Conservation (phyloP, 2,888 invertebrate species). For the Dasypolia templi region DNA sequence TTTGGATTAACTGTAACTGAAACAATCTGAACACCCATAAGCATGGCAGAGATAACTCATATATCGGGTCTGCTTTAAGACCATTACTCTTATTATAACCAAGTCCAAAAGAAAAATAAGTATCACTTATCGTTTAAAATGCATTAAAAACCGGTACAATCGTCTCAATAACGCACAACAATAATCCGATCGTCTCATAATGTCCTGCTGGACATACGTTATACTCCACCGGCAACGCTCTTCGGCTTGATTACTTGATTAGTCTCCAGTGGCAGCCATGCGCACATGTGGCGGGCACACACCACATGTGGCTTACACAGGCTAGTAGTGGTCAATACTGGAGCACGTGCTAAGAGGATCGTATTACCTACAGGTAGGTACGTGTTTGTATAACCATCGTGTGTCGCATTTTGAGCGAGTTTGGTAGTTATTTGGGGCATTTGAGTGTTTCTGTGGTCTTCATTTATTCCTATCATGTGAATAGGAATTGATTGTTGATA, state of each 20-base stretch:
- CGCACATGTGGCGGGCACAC: not conserved
- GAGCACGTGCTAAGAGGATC: not conserved
- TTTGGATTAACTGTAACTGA: not conserved
- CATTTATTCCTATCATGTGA: not conserved
- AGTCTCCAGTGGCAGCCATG: not conserved
- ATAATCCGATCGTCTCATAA: conserved; percentile 11
- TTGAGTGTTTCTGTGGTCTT: not conserved
- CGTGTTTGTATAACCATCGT: not conserved
- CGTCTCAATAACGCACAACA: not conserved
- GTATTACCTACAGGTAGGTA: conserved; percentile 9
- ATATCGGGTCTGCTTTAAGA: not conserved
- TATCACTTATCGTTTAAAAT: not conserved
- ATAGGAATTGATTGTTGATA: not conserved
- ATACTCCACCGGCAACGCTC: not conserved
- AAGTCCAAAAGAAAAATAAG: not conserved
- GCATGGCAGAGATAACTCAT: not conserved
- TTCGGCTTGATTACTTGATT: conserved; percentile 40
- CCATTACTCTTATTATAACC: not conserved
- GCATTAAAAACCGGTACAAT: not conserved
- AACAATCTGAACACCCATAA: not conserved
- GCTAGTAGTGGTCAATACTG: not conserved
- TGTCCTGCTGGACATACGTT: conserved; percentile 19
- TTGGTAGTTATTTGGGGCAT: not conserved
- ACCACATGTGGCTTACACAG: conserved; percentile 20
- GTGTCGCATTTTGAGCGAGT: not conserved